Evolutionary conservation across 2,797 vertebrate genomes (phyloP).

Genomic region (Etheostoma nigrum): DNA sequence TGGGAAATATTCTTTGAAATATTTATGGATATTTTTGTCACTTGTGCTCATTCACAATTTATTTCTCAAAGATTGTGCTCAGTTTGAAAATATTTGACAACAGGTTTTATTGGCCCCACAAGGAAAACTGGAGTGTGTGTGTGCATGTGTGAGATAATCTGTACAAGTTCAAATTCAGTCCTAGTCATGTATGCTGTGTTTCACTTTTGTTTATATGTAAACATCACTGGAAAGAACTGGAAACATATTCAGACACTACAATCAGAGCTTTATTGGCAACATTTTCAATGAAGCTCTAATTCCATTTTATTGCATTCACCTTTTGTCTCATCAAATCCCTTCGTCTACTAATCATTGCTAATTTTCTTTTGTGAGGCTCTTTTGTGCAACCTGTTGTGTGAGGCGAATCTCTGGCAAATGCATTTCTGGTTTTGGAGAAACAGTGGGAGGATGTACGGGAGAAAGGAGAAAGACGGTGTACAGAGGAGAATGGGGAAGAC

Average conservation of each 20-base stretch:
- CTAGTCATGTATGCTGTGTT: neutral
- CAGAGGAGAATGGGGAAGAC: slow-evolving; percentile 37
- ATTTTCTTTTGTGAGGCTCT: slow-evolving; percentile 28
- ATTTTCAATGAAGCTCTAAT: neutral
- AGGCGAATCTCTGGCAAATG: slow-evolving; percentile 37
- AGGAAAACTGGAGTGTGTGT: slow-evolving; percentile 21
- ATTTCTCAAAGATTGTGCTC: slow-evolving; percentile 43
- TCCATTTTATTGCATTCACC: slow-evolving; percentile 28
- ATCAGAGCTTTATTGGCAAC: slow-evolving; percentile 10
- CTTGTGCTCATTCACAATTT: slow-evolving; percentile 49
- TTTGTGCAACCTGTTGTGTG: slow-evolving; percentile 51
- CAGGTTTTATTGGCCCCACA: slow-evolving; percentile 19
- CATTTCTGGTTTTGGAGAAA: slow-evolving; percentile 35
- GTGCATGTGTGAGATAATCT: neutral
- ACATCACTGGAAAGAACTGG: slow-evolving; percentile 3
- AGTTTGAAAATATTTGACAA: slow-evolving; percentile 41
- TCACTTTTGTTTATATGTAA: neutral
- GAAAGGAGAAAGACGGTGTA: slow-evolving; percentile 7
- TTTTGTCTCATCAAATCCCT: slow-evolving; percentile 42
- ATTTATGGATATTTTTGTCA: slow-evolving; percentile 18
- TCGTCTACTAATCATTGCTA: slow-evolving; percentile 39
- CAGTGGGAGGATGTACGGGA: neutral
- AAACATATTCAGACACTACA: neutral
- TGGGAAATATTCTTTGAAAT: slow-evolving; percentile 18
- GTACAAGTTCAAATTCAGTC: neutral